Evolutionary conservation across 2,113 vertebrate genomes (phyloP).

Genomic region (Sinocyclocheilus grahami): DNA sequence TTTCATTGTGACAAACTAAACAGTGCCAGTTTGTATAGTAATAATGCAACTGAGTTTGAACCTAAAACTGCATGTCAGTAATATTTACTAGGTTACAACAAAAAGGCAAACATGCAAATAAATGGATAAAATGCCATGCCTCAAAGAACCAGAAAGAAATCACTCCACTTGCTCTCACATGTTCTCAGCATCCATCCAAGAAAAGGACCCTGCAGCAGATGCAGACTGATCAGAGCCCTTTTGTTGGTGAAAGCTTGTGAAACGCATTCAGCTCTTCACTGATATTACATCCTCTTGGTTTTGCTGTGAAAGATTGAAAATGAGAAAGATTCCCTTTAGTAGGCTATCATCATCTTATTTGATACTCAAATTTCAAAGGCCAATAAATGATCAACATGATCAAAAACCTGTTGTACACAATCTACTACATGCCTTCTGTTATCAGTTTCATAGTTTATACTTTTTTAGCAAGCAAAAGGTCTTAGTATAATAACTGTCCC

Average conservation of each 20-base stretch:
- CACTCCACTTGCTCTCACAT: background rate
- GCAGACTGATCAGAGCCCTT: background rate
- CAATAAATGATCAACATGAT: background rate
- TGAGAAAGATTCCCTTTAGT: background rate
- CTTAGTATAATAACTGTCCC: background rate
- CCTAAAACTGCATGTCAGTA: too few relatives aligned
- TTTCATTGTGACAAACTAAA: too few relatives aligned
- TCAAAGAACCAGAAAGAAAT: background rate
- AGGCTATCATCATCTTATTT: too few relatives aligned
- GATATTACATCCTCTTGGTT: background rate
- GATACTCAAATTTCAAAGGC: background rate
- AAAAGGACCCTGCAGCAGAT: too few relatives aligned
- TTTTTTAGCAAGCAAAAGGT: background rate
- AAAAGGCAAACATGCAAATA: too few relatives aligned
- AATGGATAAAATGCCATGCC: background rate
- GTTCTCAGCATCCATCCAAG: background rate
- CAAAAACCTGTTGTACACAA: too few relatives aligned
- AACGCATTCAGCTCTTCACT: background rate
- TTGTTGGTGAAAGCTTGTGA: background rate
- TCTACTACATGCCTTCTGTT: background rate
- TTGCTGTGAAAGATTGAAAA: background rate
- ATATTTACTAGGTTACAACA: too few relatives aligned
- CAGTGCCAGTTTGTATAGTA: too few relatives aligned
- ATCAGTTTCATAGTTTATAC: background rate
- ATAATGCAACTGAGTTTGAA: too few relatives aligned